A percentile compares a stretch with the other conserved stretches of the same genome.
Conservation (phyloP, 2,113 vertebrate species). For the Grus americana region DNA sequence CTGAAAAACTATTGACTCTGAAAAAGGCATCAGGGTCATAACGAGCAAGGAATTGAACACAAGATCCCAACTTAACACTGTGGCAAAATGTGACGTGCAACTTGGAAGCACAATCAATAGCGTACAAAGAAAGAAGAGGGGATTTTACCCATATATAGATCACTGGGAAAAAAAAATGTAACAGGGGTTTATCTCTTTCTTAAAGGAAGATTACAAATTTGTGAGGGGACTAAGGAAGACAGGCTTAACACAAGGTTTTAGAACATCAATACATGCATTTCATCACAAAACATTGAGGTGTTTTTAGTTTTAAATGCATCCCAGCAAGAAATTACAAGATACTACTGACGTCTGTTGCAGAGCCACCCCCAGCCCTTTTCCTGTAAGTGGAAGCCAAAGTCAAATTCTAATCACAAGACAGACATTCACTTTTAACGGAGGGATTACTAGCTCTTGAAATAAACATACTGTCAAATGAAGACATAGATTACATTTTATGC, state of each 20-base stretch:
- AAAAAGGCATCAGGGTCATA: background rate
- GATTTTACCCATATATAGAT: background rate
- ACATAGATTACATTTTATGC: background rate
- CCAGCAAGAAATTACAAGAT: background rate
- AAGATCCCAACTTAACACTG: background rate
- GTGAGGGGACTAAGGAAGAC: background rate
- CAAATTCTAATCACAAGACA: background rate
- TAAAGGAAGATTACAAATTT: background rate
- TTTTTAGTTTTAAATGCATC: background rate
- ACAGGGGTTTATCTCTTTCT: background rate
- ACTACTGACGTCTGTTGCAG: background rate
- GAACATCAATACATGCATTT: background rate
- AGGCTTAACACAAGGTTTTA: background rate
- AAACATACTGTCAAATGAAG: background rate
- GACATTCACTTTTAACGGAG: background rate
- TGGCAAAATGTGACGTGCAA: background rate
- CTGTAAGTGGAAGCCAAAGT: background rate
- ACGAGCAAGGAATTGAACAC: fast-evolving
- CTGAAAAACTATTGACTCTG: background rate
- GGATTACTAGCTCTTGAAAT: background rate
- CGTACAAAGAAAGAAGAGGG: background rate
- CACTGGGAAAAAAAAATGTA: background rate
- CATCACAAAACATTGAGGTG: background rate
- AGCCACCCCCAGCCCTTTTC: background rate
- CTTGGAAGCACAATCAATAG: background rate